A percentile compares a stretch with the other conserved stretches of the same genome.
phyloP scores from a whole-genome alignment of 2,113 vertebrate genomes.

The Otus sunia region DNA sequence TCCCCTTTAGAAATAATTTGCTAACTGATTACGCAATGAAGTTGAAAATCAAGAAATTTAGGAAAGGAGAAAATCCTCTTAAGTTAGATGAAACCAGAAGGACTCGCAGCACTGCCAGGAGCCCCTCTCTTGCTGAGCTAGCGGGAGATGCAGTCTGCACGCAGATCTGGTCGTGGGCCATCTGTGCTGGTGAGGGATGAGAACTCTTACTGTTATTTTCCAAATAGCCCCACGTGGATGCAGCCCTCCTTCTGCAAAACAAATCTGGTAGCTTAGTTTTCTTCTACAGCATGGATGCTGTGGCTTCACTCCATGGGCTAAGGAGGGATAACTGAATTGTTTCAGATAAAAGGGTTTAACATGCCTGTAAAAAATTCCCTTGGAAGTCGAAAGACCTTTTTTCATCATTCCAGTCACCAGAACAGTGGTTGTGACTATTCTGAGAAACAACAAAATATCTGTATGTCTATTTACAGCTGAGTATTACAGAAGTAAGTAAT shows the following conservation, averaged over 20 bases:
- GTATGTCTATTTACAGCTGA: slow-evolving; percentile 51
- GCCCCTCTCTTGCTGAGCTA: slow-evolving; percentile 2
- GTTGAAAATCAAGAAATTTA: slow-evolving; percentile 51
- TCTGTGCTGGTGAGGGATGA: slow-evolving; percentile 28
- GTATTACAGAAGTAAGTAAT: slow-evolving; percentile 42
- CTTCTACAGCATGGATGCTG: not conserved
- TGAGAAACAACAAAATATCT: slow-evolving; percentile 24
- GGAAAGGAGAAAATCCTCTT: slow-evolving; percentile 56
- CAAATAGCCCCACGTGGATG: not conserved
- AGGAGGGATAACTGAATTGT: not conserved
- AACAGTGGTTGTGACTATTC: slow-evolving; percentile 31
- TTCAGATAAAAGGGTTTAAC: slow-evolving; percentile 15
- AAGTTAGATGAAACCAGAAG: slow-evolving; percentile 46
- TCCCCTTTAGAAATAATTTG: slow-evolving; percentile 25
- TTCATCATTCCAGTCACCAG: not conserved
- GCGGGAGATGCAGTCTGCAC: not conserved
- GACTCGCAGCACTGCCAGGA: slow-evolving; percentile 18
- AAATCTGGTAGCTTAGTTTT: not conserved
- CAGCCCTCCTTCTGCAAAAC: not conserved
- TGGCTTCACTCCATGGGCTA: not conserved
- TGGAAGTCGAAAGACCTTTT: slow-evolving; percentile 18
- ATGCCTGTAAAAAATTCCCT: not conserved
- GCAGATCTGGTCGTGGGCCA: not conserved
- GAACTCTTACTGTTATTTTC: not conserved
- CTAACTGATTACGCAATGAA: slow-evolving; percentile 44